Conservation (phyloP, 2,113 vertebrate genomes). For the Pterocles orientalis region DNA sequence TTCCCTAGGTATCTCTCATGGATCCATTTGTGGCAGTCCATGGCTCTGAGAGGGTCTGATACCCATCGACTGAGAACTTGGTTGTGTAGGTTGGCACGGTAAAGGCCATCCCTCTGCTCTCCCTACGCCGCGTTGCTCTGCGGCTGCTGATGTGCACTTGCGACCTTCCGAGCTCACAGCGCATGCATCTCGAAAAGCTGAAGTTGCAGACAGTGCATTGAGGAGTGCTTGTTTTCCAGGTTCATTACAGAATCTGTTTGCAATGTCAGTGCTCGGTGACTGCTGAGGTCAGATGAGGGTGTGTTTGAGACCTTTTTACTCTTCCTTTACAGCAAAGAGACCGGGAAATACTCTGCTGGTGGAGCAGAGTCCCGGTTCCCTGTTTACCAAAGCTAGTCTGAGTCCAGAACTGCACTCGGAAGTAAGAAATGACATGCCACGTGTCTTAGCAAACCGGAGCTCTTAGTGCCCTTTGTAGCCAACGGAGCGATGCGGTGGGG, state of each 20-base stretch:
- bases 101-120: neutral
- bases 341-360: neutral
- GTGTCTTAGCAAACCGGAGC: neutral
- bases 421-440: neutral
- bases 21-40: accelerated
- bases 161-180: accelerated
- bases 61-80: accelerated
- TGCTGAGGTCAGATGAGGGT: neutral
- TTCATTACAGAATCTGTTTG: neutral
- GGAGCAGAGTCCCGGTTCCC: neutral
- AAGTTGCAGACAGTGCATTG: accelerated
- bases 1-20: neutral
- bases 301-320: neutral
- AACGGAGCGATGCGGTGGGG: neutral
- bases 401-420: neutral
- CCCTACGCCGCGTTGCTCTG: accelerated
- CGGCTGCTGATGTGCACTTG: accelerated
- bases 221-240: neutral
- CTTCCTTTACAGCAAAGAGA: neutral
- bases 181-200: accelerated
- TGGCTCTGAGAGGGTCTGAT: neutral
- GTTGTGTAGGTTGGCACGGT: neutral
- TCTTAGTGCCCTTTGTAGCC: neutral
- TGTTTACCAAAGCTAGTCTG: neutral
- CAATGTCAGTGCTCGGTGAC: neutral